Conservation (phyloP, 2,797 vertebrate genomes). For the Mormyrops boulengeri region DNA sequence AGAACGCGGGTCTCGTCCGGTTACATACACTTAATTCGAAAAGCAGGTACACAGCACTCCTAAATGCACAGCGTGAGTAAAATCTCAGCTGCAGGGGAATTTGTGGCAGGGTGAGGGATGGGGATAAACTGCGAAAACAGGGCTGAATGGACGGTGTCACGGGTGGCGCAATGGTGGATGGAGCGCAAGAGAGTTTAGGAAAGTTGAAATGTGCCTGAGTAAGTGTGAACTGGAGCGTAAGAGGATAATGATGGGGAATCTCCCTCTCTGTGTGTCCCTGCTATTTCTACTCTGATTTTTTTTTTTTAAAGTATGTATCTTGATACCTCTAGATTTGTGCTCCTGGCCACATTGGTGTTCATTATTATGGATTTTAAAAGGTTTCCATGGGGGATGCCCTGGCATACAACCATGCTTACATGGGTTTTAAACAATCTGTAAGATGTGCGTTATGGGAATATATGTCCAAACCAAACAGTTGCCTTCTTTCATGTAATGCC, state of each 20-base stretch:
- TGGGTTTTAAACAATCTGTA: not conserved
- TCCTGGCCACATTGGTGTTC: not conserved
- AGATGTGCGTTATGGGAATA: not conserved
- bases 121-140: slow-evolving; percentile 32
- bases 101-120: not conserved
- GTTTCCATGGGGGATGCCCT: not conserved
- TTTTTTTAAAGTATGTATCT: not conserved
- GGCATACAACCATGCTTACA: not conserved
- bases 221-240: slow-evolving; percentile 51
- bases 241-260: slow-evolving; percentile 29
- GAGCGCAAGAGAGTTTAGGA: slow-evolving; percentile 55
- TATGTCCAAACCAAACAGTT: not conserved
- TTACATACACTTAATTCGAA: not conserved
- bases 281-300: not conserved
- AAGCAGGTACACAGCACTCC: not conserved
- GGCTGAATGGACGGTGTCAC: slow-evolving; percentile 23
- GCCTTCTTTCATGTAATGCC: not conserved
- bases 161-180: slow-evolving; percentile 39
- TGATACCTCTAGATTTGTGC: not conserved
- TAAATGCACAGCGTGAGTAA: not conserved
- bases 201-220: slow-evolving; percentile 51
- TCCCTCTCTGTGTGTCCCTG: slow-evolving; percentile 17
- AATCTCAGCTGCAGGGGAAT: not conserved
- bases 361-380: not conserved
- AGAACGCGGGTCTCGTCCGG: slow-evolving; percentile 34